Evolutionary conservation across 2,888 invertebrate genomes (phyloP).

Genomic region (Phengaris arion): DNA sequence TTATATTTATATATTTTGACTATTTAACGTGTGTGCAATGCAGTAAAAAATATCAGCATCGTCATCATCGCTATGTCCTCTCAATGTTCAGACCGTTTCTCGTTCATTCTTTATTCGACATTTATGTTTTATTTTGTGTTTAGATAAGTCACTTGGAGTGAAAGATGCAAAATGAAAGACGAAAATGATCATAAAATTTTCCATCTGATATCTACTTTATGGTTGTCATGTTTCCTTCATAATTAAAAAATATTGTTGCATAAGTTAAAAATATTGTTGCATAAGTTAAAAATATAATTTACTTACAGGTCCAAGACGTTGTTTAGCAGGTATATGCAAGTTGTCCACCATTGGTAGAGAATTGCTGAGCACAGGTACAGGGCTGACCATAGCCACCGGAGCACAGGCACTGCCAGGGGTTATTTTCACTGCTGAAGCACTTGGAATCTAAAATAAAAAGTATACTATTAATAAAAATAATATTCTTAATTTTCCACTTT

Average conservation of each 20-base stretch:
- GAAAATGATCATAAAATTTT: too few species aligned
- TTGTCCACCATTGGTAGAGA: conserved; percentile 3
- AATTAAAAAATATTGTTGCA: not conserved
- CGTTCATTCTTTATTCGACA: too few species aligned
- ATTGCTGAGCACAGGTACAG: conserved; percentile 27
- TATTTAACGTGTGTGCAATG: too few species aligned
- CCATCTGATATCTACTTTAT: too few species aligned
- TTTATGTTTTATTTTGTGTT: too few species aligned
- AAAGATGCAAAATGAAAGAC: too few species aligned
- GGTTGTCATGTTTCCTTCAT: not conserved
- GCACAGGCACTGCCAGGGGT: conserved; percentile 14
- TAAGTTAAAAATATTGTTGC: not conserved
- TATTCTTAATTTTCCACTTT: too few species aligned
- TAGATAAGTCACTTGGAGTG: too few species aligned
- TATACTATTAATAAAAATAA: not conserved
- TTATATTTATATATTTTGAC: too few species aligned
- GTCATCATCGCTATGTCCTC: too few species aligned
- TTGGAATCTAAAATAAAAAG: not conserved
- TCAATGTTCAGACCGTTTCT: too few species aligned
- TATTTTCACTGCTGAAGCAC: not conserved
- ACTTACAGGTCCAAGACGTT: conserved; percentile 70
- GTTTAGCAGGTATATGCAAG: conserved; percentile 50
- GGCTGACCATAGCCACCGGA: conserved; percentile 47
- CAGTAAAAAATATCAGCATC: too few species aligned
- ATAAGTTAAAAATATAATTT: not conserved